Percentiles rank a stretch among this genome's conserved stretches.
Evolutionary conservation across 2,797 vertebrate species (phyloP).

Genomic region (Melanotaenia boesemani): DNA sequence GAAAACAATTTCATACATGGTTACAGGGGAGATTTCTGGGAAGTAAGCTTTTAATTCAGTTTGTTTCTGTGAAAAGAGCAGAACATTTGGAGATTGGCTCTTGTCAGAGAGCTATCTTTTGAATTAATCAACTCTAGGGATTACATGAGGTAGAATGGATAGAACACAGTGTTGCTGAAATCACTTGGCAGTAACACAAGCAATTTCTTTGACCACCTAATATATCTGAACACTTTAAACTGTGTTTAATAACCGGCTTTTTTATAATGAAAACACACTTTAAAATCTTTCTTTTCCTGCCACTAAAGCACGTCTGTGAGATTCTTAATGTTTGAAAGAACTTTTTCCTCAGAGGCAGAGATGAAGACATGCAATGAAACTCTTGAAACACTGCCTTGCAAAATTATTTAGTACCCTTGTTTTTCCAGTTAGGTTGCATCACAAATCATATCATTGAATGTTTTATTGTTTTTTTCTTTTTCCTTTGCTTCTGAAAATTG

Average conservation of each 20-base stretch:
- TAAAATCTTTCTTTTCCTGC: neutral
- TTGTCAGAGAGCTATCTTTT: conserved; percentile 40
- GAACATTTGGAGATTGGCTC: conserved; percentile 39
- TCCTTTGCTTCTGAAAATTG: no score
- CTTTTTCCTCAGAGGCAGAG: neutral
- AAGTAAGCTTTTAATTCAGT: conserved; percentile 49
- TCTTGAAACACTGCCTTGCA: neutral
- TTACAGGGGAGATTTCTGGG: conserved; percentile 53
- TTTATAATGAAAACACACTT: neutral
- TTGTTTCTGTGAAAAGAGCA: conserved; percentile 62
- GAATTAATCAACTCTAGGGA: conserved; percentile 62
- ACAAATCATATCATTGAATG: no score
- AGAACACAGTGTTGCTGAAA: conserved; percentile 27
- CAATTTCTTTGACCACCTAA: conserved; percentile 42
- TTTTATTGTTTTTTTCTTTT: no score
- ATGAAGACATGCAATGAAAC: neutral
- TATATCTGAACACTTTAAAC: conserved; percentile 41
- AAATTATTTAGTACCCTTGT: neutral
- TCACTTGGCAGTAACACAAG: conserved; percentile 36
- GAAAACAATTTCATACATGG: conserved; percentile 66
- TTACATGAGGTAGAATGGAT: conserved; percentile 47
- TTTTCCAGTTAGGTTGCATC: no score
- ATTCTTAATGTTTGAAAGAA: neutral
- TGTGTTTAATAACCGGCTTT: conserved; percentile 3
- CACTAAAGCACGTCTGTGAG: neutral